Base-by-base conservation (phyloP, 2,113 vertebrate genomes). In the Nerophis ophidion region DNA sequence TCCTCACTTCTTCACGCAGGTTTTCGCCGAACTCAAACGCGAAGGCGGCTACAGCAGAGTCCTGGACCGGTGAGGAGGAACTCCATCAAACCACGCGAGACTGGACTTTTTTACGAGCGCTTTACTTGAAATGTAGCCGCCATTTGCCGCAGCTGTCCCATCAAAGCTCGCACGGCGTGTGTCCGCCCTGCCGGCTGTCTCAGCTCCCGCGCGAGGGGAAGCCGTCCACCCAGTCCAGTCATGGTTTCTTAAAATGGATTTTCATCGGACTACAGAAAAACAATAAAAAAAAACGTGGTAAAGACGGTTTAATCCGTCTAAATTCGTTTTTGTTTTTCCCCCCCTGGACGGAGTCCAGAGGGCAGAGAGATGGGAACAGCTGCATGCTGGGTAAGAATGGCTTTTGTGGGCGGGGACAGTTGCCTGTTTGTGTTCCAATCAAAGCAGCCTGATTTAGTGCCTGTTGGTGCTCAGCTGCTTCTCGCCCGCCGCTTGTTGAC, bases 1-100 rank as follows among this genome's bases (percentile, higher is more conserved):
- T 68, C 92, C 92, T 0, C 91, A 92, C 79, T 93, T 87, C 58
- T 93, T 92, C 84, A 93, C 92, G 0, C 92, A 92, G 66, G 83
- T 93, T n/a, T 93, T 93, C 1, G 89, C 91, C 1, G 90, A 93
- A 68, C 89, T 92, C 5, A 93, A 93, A 79, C 86, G 90, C 1
- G 91, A 93, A 58, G 91, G 92, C 0, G 79, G 84, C n/a, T 91
- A 91, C 13, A 84, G 84, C 44, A 85, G 86, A 26, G 74, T 89
- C 49, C 79, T 92, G 64, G 90, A 93, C 17, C 90, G 89, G 80
- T 92, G 91, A 92, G 79, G 79, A 71, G 63, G 56, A 68, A 35
- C 51, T 35, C 26, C 2, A 26, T 26, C 19, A 26, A 26, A 26
- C 26, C 40, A 44, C 40, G 12, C 40, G 5, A 5, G 40, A 44